Conservation (phyloP, 2,113 vertebrate genomes). For the Plectropomus leopardus region DNA sequence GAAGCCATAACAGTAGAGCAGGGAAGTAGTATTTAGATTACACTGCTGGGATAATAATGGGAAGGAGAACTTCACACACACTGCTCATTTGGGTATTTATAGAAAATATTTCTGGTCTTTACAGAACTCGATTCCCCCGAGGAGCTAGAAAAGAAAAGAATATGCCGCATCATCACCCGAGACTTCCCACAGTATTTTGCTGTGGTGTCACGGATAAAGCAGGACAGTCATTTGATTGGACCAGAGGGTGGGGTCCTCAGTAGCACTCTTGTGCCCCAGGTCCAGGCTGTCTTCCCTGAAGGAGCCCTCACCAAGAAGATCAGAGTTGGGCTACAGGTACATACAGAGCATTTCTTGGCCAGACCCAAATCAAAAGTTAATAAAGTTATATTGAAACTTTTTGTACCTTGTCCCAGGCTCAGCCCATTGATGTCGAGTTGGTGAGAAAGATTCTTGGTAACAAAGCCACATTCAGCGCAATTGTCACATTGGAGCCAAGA, state of each 20-base stretch:
- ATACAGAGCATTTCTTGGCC: neutral
- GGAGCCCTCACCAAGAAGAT: slow-evolving; percentile 97
- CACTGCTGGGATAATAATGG: neutral
- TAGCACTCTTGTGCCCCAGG: slow-evolving; percentile 94
- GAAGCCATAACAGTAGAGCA: no score
- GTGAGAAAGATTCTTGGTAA: slow-evolving; percentile 96
- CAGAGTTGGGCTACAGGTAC: slow-evolving; percentile 96
- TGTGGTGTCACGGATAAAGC: slow-evolving; percentile 95
- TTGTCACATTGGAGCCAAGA: slow-evolving; percentile 96
- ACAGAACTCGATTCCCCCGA: slow-evolving; percentile 94
- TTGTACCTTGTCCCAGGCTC: slow-evolving; percentile 86
- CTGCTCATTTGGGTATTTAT: neutral
- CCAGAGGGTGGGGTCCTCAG: slow-evolving; percentile 96
- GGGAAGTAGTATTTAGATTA: no score
- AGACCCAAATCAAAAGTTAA: neutral
- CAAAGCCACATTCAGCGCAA: slow-evolving; percentile 97
- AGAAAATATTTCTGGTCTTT: slow-evolving; percentile 6
- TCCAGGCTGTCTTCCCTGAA: slow-evolving; percentile 97
- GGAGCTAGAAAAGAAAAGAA: slow-evolving; percentile 96
- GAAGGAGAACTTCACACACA: neutral
- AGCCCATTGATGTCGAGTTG: slow-evolving; percentile 92
- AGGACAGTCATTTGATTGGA: slow-evolving; percentile 98
- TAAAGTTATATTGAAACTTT: neutral
- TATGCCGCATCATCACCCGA: slow-evolving; percentile 97
- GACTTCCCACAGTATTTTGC: slow-evolving; percentile 99